Conservation (phyloP, 2,797 vertebrate genomes). For the Morelia viridis region DNA sequence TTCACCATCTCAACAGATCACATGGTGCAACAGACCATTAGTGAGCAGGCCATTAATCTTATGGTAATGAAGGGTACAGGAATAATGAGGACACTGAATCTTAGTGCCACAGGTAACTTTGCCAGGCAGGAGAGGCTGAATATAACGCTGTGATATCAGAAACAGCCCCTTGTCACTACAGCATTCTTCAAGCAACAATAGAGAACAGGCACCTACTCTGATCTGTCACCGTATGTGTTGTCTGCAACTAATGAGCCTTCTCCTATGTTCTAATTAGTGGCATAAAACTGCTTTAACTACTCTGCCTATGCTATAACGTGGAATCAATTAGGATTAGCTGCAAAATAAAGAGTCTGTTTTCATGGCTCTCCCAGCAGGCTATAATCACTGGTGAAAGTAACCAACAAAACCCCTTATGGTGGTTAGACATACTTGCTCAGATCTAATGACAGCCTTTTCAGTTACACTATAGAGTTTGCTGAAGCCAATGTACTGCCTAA, state of each 20-base stretch:
- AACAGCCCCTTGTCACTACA: slow-evolving; percentile 44
- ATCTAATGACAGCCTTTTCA: slow-evolving; percentile 35
- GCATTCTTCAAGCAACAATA: slow-evolving; percentile 8
- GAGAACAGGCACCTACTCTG: slow-evolving; percentile 25
- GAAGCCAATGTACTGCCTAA: not conserved
- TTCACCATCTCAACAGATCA: slow-evolving; percentile 62
- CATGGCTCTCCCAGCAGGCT: slow-evolving; percentile 39
- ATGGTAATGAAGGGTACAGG: slow-evolving; percentile 73
- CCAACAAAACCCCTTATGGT: not conserved
- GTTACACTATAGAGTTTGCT: slow-evolving; percentile 16
- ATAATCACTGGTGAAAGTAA: slow-evolving; percentile 48
- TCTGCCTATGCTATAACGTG: slow-evolving; percentile 46
- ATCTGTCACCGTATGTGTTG: slow-evolving; percentile 29
- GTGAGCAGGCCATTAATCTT: slow-evolving; percentile 78
- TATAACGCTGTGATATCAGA: slow-evolving; percentile 28
- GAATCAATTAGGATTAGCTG: slow-evolving; percentile 62
- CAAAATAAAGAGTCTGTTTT: slow-evolving; percentile 47
- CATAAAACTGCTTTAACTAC: slow-evolving; percentile 51
- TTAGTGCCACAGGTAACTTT: not conserved
- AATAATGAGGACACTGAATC: slow-evolving; percentile 27
- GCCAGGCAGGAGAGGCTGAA: slow-evolving; percentile 43
- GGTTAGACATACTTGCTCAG: slow-evolving; percentile 23
- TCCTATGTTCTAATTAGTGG: slow-evolving; percentile 54
- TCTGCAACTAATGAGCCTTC: slow-evolving; percentile 40
- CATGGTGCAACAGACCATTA: slow-evolving; percentile 57